Evolutionary conservation across 1,140 invertebrate genomes (phyloP).

Genomic region (Ceratitis capitata): DNA sequence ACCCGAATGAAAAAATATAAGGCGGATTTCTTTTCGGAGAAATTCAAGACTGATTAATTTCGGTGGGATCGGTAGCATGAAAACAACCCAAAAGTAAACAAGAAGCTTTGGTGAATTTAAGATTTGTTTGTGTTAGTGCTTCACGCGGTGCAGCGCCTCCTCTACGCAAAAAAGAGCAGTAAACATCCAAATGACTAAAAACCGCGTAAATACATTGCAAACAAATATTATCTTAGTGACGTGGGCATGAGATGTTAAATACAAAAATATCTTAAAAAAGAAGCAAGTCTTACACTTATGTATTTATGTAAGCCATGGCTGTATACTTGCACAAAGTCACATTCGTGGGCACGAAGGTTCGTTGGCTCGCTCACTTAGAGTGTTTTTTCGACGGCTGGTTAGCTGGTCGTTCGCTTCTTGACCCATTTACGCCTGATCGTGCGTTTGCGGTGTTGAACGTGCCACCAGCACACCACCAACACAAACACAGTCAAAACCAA

Average conservation of each 20-base stretch:
- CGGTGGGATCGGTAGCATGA: not conserved
- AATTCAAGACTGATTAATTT: not conserved
- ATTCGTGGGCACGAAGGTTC: not conserved
- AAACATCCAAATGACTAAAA: not conserved
- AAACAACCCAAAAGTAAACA: not conserved
- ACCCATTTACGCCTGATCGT: slow-evolving; percentile 34
- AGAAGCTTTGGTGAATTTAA: not conserved
- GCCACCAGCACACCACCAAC: not conserved
- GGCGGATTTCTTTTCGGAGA: slow-evolving; percentile 14
- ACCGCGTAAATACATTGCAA: not conserved
- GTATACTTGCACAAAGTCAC: not conserved
- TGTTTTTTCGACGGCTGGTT: not conserved
- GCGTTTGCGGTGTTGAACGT: slow-evolving; percentile 23
- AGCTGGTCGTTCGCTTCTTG: slow-evolving; percentile 35
- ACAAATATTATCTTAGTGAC: not conserved
- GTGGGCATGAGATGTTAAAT: not conserved
- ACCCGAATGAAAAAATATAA: not conserved
- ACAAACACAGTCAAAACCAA: not conserved
- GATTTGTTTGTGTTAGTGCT: not conserved
- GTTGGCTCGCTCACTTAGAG: not conserved
- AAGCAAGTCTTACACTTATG: not conserved
- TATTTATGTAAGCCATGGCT: not conserved
- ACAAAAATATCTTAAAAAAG: not conserved
- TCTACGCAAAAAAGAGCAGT: not conserved
- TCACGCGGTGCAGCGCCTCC: not conserved